phyloP scores from a whole-genome alignment of 2,113 vertebrate genomes.

The Antechinus flavipes region DNA sequence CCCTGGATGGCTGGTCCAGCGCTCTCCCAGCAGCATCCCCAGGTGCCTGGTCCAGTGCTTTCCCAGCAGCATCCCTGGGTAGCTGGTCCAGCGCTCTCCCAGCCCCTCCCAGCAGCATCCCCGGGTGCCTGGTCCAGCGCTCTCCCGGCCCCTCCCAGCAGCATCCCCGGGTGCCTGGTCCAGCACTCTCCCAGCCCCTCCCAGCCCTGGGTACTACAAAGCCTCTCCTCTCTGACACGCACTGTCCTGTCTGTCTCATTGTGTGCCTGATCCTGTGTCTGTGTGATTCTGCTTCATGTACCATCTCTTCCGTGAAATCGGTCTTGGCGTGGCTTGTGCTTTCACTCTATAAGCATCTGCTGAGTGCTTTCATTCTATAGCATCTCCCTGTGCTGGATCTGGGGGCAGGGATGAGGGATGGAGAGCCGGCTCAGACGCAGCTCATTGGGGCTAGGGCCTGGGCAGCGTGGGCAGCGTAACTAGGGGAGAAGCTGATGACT shows the following conservation, averaged over 20 bases:
- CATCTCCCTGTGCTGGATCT: neutral
- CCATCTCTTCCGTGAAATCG: neutral
- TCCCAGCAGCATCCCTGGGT: no score
- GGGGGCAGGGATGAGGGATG: neutral
- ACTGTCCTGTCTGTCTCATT: neutral
- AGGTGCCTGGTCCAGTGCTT: no score
- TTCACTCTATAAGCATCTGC: neutral
- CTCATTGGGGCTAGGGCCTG: neutral
- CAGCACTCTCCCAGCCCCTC: neutral
- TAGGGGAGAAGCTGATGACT: neutral
- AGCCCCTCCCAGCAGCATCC: no score
- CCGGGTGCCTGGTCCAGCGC: no score
- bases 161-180: neutral
- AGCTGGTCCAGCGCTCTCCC: no score
- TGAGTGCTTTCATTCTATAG: neutral
- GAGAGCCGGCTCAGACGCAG: neutral
- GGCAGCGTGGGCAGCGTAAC: neutral
- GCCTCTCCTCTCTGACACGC: rapidly evolving
- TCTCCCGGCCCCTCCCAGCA: no score
- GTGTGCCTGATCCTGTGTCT: neutral
- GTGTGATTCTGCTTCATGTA: neutral
- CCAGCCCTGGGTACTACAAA: neutral
- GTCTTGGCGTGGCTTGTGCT: neutral
- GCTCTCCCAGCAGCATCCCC: no score
- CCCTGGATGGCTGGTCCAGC: no score